Evolutionary conservation across 1,140 invertebrate species (phyloP).

Genomic region (Drosophila navojoa): DNA sequence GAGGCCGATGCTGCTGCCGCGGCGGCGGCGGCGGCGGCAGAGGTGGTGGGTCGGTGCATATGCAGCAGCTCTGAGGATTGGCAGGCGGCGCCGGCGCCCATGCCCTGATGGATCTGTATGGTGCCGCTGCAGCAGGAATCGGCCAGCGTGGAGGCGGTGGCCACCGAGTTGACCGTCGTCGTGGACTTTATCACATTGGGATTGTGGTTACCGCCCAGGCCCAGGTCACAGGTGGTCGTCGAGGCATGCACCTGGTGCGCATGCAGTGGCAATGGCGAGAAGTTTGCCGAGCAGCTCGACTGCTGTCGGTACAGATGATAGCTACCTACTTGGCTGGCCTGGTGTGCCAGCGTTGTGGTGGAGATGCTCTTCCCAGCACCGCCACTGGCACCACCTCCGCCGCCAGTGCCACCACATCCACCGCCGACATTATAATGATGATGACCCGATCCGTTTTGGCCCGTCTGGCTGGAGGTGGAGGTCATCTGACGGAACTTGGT

Average conservation of each 20-base stretch:
- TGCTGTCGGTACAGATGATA: constrained; percentile 75
- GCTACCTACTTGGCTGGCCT: constrained; percentile 34
- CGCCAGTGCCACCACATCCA: neutral
- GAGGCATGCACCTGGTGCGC: constrained; percentile 79
- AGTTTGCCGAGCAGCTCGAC: constrained; percentile 80
- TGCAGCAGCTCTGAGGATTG: constrained; percentile 72
- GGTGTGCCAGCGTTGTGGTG: constrained; percentile 60
- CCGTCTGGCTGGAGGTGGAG: constrained; percentile 77
- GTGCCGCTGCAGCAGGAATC: constrained; percentile 81
- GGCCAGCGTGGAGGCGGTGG: constrained; percentile 78
- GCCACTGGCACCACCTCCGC: neutral
- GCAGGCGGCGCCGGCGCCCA: constrained; percentile 72
- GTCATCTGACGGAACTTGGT: constrained; percentile 79
- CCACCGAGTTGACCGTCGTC: constrained; percentile 80
- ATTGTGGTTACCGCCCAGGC: constrained; percentile 69
- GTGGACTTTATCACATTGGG: constrained; percentile 83
- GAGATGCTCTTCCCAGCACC: constrained; percentile 47
- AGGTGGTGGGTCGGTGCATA: constrained; percentile 42
- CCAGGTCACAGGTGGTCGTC: constrained; percentile 78
- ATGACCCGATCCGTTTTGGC: constrained; percentile 49
- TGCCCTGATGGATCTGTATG: constrained; percentile 78
- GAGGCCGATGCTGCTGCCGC: constrained; percentile 17
- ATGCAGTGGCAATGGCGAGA: constrained; percentile 77
- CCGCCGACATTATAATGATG: constrained; percentile 30
- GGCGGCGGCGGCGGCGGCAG: constrained; percentile 25